phyloP scores from a whole-genome alignment of 1,140 invertebrate species.

The Hypothenemus hampei region DNA sequence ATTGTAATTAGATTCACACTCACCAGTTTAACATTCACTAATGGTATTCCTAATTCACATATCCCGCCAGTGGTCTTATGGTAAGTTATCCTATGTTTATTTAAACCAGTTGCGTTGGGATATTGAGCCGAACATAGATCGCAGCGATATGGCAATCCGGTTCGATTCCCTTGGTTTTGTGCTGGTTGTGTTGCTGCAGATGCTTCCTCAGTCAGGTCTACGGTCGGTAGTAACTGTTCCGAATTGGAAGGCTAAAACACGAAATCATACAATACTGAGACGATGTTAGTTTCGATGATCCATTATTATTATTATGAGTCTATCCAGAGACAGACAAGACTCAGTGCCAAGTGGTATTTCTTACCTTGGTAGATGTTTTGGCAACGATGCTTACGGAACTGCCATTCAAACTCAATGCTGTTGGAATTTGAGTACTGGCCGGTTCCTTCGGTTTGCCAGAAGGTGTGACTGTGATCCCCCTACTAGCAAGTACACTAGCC shows the following conservation, averaged over 20 bases:
- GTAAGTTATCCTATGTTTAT: slow-evolving; percentile 64
- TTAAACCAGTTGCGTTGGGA: slow-evolving; percentile 58
- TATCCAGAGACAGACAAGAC: no score
- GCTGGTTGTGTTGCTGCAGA: slow-evolving; percentile 9
- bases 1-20: slow-evolving; percentile 1
- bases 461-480: slow-evolving; percentile 69
- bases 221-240: slow-evolving; percentile 32
- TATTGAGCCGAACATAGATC: slow-evolving; percentile 67
- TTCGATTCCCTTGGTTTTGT: slow-evolving; percentile 33
- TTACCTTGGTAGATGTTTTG: slow-evolving; percentile 22
- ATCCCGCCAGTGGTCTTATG: slow-evolving; percentile 53
- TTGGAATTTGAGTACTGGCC: slow-evolving; percentile 33
- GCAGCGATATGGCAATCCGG: slow-evolving; percentile 55
- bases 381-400: slow-evolving; percentile 68
- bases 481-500: slow-evolving; percentile 66
- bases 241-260: slow-evolving; percentile 4
- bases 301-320: no score
- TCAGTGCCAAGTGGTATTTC: neutral
- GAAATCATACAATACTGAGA: neutral
- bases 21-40: slow-evolving; percentile 61
- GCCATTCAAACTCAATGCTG: slow-evolving; percentile 61
- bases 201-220: slow-evolving; percentile 41
- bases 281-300: neutral
- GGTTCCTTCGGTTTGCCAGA: slow-evolving; percentile 42
- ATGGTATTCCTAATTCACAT: slow-evolving; percentile 62